These are phyloP conservation scores for Dipodomys spectabilis DNA, from an alignment of 2,113 vertebrate genomes.

Conservation along the genomic window DNA sequence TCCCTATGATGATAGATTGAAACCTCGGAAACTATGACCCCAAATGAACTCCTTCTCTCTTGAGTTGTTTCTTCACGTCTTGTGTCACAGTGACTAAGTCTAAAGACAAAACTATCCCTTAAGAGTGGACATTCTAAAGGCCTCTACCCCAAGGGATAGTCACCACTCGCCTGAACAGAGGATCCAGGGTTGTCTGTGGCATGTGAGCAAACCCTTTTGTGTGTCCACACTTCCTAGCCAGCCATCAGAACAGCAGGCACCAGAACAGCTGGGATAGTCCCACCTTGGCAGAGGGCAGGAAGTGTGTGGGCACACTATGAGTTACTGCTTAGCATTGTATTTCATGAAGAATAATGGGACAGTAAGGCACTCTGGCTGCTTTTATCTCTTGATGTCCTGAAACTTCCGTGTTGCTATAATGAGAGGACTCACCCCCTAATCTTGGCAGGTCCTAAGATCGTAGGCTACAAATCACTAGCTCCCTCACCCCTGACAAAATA, in stretches of 20 bases:
- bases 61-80: too few species aligned
- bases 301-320: not conserved
- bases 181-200: not conserved
- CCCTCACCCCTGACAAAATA: not conserved
- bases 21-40: too few species aligned
- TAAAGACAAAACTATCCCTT: too few species aligned
- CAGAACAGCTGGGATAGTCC: not conserved
- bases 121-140: not conserved
- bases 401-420: not conserved
- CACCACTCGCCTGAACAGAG: not conserved
- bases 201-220: not conserved
- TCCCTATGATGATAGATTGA: too few species aligned
- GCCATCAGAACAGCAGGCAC: not conserved
- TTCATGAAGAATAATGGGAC: not conserved
- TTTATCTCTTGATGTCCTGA: not conserved
- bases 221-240: not conserved
- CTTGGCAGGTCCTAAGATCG: not conserved
- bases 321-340: not conserved
- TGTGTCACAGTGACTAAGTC: too few species aligned
- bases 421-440: not conserved
- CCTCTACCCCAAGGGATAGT: not conserved
- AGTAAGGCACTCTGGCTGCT: not conserved
- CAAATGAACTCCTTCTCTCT: too few species aligned
- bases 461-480: not conserved
- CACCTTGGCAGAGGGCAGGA: conserved; percentile 19